Percentiles rank a stretch among this genome's conserved stretches.
phyloP scores from a whole-genome alignment of 2,888 invertebrate species.

The Hirtodrosophila alboralis region DNA sequence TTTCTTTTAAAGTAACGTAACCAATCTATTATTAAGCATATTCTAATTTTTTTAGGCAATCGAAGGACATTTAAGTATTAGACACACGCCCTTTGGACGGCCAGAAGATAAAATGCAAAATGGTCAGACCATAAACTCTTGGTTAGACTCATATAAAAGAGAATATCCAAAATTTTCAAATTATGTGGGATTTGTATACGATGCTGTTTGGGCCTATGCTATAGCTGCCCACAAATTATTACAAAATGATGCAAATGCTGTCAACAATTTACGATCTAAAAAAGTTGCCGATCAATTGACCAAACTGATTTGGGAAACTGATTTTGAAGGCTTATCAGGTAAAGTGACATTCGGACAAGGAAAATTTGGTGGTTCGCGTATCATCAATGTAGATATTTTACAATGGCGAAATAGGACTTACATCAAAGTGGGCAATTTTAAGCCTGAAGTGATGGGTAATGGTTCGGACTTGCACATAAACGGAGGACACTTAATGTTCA shows the following conservation, averaged over 20 bases:
- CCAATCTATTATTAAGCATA: too few relatives aligned
- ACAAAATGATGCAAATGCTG: constrained; percentile 82
- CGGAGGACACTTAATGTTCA: constrained; percentile 76
- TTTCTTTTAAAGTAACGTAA: not conserved
- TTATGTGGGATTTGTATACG: constrained; percentile 91
- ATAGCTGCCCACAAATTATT: constrained; percentile 88
- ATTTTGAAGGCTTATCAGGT: constrained; percentile 91
- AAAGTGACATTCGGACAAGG: constrained; percentile 88
- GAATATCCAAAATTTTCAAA: constrained; percentile 84
- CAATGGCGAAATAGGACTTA: constrained; percentile 86
- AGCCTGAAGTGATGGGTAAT: constrained; percentile 85
- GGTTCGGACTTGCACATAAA: constrained; percentile 37
- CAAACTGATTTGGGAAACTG: constrained; percentile 87
- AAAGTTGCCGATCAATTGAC: constrained; percentile 84
- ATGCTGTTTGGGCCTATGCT: constrained; percentile 93
- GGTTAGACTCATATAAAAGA: constrained; percentile 81
- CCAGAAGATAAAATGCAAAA: constrained; percentile 86
- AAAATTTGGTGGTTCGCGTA: constrained; percentile 85
- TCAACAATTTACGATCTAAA: constrained; percentile 62
- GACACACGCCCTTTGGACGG: constrained; percentile 87
- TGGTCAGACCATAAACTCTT: constrained; percentile 87
- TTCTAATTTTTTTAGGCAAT: constrained; percentile 85
- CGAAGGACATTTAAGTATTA: constrained; percentile 89
- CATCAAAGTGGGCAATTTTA: constrained; percentile 86
- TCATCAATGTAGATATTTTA: constrained; percentile 86